Conservation (phyloP, 2,888 invertebrate genomes). For the Drosophila merina region DNA sequence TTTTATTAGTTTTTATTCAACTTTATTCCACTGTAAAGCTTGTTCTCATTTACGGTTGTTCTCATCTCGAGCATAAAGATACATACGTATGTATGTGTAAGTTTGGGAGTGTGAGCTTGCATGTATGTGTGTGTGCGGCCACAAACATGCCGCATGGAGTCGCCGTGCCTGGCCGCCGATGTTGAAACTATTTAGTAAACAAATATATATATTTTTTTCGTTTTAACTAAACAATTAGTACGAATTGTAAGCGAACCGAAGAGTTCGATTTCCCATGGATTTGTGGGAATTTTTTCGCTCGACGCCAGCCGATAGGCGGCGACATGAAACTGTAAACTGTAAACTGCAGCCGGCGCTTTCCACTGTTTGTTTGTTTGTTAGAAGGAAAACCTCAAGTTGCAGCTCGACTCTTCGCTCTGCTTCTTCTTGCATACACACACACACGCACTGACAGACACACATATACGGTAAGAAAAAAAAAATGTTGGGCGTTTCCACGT, state of each 20-base stretch:
- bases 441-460: slow-evolving; percentile 23
- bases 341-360: slow-evolving; percentile 30
- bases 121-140: not conserved
- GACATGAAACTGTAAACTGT: not conserved
- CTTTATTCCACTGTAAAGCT: too few species aligned
- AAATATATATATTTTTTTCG: slow-evolving; percentile 58
- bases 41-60: slow-evolving; percentile 5
- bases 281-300: slow-evolving; percentile 30
- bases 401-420: slow-evolving; percentile 17
- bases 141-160: slow-evolving; percentile 22
- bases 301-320: too few species aligned
- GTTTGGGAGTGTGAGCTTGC: not conserved
- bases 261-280: slow-evolving; percentile 8
- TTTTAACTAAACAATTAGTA: slow-evolving; percentile 61
- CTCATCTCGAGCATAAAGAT: slow-evolving; percentile 16
- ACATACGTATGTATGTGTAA: not conserved
- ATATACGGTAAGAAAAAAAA: slow-evolving; percentile 17
- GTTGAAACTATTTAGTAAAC: slow-evolving; percentile 35
- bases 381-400: slow-evolving; percentile 67
- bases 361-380: not conserved
- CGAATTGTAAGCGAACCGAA: slow-evolving; percentile 16
- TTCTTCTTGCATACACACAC: not conserved
- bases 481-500: slow-evolving; percentile 80
- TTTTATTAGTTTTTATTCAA: too few species aligned
- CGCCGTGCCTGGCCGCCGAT: slow-evolving; percentile 3